A percentile compares a stretch with the other conserved stretches of the same genome.
Conservation (phyloP, 2,113 vertebrate genomes). For the Hyperoodon ampullatus region DNA sequence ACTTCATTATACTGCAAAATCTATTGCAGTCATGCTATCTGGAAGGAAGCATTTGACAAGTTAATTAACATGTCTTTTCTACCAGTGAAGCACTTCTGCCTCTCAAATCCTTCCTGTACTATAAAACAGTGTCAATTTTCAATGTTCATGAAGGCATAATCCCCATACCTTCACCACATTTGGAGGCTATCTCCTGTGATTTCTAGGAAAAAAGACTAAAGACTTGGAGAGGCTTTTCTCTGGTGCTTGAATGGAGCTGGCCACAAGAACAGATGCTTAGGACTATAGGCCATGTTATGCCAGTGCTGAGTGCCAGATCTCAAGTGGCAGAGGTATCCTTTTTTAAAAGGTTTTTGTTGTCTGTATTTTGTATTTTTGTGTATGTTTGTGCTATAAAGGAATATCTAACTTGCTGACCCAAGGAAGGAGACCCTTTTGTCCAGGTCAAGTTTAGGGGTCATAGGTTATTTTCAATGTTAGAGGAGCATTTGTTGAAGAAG, state of each 20-base stretch:
- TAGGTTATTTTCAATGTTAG: background rate
- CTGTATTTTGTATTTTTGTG: background rate
- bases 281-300: background rate
- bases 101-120: constrained; percentile 33
- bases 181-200: background rate
- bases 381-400: background rate
- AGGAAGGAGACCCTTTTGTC: background rate
- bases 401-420: background rate
- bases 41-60: constrained; percentile 55
- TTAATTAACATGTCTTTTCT: constrained; percentile 51
- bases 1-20: constrained; percentile 45
- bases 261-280: background rate
- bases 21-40: background rate
- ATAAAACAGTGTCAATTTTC: constrained; percentile 26
- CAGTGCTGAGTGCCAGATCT: background rate
- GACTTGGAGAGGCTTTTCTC: background rate
- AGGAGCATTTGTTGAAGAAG: background rate
- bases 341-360: background rate
- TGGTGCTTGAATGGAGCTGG: background rate
- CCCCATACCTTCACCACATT: background rate
- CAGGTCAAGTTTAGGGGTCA: background rate
- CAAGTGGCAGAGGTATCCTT: background rate
- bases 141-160: background rate
- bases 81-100: constrained; percentile 4
- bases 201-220: background rate